Percentiles rank a stretch among this genome's conserved stretches.
phyloP scores from a whole-genome alignment of 2,888 invertebrate species.

The Sabatieria punctata region DNA sequence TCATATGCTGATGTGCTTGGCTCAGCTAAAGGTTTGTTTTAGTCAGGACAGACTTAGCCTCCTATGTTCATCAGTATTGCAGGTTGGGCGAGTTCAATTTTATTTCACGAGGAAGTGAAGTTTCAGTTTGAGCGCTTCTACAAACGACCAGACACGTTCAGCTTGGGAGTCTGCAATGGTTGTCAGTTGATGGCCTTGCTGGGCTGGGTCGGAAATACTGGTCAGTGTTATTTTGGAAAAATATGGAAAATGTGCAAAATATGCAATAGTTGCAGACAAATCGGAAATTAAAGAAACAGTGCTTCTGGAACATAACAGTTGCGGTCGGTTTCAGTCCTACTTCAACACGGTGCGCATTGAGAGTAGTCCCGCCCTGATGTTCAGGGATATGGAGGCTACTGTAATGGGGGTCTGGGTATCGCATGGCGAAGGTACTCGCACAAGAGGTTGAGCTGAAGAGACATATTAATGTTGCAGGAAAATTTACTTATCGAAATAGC shows the following conservation, averaged over 20 bases:
- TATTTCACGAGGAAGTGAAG: constrained; percentile 56
- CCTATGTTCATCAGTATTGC: constrained; percentile 2
- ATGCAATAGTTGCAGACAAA: neutral
- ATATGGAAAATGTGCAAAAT: too few species aligned
- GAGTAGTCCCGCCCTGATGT: constrained; percentile 57
- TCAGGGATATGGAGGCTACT: constrained; percentile 68
- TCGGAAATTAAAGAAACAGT: constrained; percentile 12
- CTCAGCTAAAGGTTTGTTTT: constrained; percentile 71
- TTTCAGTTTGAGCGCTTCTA: constrained; percentile 61
- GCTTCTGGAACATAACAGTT: constrained; percentile 59
- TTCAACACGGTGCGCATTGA: constrained; percentile 59
- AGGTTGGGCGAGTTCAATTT: constrained; percentile 85
- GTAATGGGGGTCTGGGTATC: constrained; percentile 87
- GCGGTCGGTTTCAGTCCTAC: constrained; percentile 69
- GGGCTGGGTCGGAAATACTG: constrained; percentile 52
- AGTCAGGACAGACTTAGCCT: too few species aligned
- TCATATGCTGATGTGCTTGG: constrained; percentile 95
- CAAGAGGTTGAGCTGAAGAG: too few species aligned
- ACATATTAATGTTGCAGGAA: constrained; percentile 33
- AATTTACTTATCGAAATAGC: constrained; percentile 39
- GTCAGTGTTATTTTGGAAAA: neutral
- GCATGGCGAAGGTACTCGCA: constrained; percentile 87
- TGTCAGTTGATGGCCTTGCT: constrained; percentile 86
- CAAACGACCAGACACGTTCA: constrained; percentile 57
- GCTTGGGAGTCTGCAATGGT: constrained; percentile 93